Evolutionary conservation across 2,113 vertebrate species (phyloP).

Genomic region (Pyrgilauda ruficollis): DNA sequence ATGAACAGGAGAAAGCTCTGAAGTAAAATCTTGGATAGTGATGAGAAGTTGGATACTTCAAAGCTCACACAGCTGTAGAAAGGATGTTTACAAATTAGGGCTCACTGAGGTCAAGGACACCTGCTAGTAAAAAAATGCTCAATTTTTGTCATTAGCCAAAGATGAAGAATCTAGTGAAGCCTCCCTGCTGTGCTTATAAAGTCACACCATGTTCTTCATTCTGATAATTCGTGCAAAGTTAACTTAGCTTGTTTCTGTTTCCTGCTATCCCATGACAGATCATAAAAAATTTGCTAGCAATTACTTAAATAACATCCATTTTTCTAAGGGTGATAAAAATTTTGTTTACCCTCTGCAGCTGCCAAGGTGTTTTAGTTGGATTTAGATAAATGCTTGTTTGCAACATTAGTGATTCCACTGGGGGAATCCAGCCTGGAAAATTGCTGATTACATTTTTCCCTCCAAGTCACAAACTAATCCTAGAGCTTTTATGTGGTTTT

Average conservation of each 20-base stretch:
- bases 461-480: background rate
- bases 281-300: background rate
- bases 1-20: background rate
- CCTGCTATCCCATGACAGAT: background rate
- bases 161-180: background rate
- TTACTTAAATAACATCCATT: slow-evolving; percentile 35
- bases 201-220: background rate
- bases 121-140: slow-evolving; percentile 25
- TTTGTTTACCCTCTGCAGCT: slow-evolving; percentile 8
- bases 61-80: slow-evolving; percentile 39
- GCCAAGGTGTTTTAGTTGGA: slow-evolving; percentile 52
- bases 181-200: slow-evolving; percentile 7
- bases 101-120: slow-evolving; percentile 41
- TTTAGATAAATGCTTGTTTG: slow-evolving; percentile 41
- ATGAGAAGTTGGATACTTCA: slow-evolving; percentile 50
- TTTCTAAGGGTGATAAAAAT: slow-evolving; percentile 6
- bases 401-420: background rate
- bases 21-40: slow-evolving; percentile 8
- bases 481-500: slow-evolving; percentile 41
- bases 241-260: slow-evolving; percentile 2
- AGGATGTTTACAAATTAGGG: slow-evolving; percentile 47
- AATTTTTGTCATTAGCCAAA: slow-evolving; percentile 24
- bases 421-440: slow-evolving; percentile 12
- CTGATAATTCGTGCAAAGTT: background rate
- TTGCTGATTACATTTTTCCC: background rate